A percentile compares a stretch with the other conserved stretches of the same genome.
These are phyloP conservation scores for Lobophora halterata DNA, from an alignment of 2,888 invertebrate species.

Conservation along the genomic window DNA sequence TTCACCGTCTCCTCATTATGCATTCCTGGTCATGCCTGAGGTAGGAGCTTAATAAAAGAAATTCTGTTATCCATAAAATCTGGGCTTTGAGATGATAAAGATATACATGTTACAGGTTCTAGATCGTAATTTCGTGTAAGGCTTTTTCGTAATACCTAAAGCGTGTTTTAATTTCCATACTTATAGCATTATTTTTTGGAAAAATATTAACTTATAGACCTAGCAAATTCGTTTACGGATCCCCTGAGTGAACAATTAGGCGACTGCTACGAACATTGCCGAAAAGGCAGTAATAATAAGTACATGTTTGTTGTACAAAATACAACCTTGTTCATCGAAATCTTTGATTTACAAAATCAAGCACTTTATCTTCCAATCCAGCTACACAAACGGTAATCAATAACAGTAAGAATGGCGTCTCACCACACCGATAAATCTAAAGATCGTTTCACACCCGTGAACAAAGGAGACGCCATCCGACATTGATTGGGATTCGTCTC, in stretches of 20 bases:
- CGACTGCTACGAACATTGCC: too few species aligned
- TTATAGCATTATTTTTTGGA: too few species aligned
- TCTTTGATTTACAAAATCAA: conserved; percentile 6
- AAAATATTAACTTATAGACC: too few species aligned
- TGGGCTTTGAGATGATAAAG: conserved; percentile 15
- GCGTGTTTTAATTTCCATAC: too few species aligned
- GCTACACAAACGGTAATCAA: conserved; percentile 15
- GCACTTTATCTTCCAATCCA: conserved; percentile 2
- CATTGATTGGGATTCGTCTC: conserved; percentile 58
- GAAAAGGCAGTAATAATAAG: too few species aligned
- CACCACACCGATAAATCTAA: conserved; percentile 22
- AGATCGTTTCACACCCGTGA: conserved; percentile 32
- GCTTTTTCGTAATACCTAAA: neutral
- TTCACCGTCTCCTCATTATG: conserved; percentile 38
- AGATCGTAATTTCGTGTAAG: neutral
- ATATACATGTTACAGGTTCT: conserved; percentile 2
- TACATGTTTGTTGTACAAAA: neutral
- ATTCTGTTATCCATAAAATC: conserved; percentile 28
- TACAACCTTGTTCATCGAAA: neutral
- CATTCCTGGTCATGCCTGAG: conserved; percentile 38
- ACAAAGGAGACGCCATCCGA: conserved; percentile 42
- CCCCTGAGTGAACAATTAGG: too few species aligned
- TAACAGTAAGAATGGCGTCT: conserved; percentile 17
- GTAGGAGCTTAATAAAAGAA: conserved; percentile 25
- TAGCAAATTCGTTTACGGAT: too few species aligned